Conservation (phyloP, 2,888 invertebrate species). For the Cylloceria caligata region DNA sequence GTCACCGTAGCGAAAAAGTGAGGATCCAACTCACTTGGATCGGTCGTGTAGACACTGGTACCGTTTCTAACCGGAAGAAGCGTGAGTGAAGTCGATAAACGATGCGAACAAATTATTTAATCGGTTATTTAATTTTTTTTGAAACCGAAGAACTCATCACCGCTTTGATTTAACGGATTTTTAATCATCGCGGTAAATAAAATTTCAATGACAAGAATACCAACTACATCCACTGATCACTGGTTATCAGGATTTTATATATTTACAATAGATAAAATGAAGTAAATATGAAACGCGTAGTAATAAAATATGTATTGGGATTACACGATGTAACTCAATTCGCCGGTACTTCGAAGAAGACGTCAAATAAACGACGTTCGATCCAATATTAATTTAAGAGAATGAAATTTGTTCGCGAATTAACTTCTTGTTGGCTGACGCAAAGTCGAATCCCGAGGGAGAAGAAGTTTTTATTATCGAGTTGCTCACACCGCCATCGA, state of each 20-base stretch:
- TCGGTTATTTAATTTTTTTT: background rate
- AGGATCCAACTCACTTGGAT: conserved; percentile 42
- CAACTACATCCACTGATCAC: background rate
- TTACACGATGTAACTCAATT: background rate
- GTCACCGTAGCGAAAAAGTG: conserved; percentile 69
- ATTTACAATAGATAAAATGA: background rate
- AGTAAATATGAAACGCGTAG: background rate
- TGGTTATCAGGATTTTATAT: background rate
- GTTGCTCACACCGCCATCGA: conserved; percentile 71
- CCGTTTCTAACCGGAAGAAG: conserved; percentile 57
- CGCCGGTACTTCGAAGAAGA: background rate
- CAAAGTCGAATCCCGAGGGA: conserved; percentile 25
- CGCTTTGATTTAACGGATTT: background rate
- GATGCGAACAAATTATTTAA: background rate
- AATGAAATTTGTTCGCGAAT: conserved; percentile 1
- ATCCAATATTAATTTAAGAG: too few species aligned
- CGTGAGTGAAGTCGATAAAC: conserved; percentile 1
- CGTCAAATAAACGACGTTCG: background rate
- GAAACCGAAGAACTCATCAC: background rate
- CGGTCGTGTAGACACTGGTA: background rate
- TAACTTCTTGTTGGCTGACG: background rate
- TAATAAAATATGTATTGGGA: background rate
- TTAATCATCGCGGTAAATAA: background rate
- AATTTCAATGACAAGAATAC: background rate
- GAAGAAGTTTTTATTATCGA: conserved; percentile 55